phyloP scores from a whole-genome alignment of 2,797 vertebrate genomes.

The Siniperca obscura region DNA sequence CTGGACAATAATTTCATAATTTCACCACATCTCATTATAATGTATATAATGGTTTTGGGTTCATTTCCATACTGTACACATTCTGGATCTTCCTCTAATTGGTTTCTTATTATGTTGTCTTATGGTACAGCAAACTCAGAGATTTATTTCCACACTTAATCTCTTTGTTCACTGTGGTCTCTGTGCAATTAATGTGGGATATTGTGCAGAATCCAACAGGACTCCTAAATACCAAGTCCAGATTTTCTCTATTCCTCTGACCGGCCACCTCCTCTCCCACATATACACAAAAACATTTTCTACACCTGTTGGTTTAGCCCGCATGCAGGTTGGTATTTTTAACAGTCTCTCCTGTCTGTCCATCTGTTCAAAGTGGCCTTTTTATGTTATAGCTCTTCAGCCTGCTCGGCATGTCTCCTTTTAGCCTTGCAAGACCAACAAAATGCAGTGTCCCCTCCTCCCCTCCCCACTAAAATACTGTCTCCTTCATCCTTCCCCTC shows the following conservation, averaged over 20 bases:
- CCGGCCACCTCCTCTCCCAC: neutral
- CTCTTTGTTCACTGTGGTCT: neutral
- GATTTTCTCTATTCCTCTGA: constrained; percentile 12
- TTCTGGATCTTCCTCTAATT: neutral
- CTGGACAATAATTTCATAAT: neutral
- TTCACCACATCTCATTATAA: neutral
- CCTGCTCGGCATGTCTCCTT: constrained; percentile 72
- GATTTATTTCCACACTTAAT: neutral
- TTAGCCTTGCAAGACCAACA: constrained; percentile 67
- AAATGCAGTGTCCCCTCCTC: constrained; percentile 32
- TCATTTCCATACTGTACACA: neutral
- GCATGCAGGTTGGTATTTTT: constrained; percentile 80
- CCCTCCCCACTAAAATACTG: constrained; percentile 37
- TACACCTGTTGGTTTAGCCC: constrained; percentile 79
- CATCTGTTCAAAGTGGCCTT: constrained; percentile 75
- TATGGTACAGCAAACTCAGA: neutral
- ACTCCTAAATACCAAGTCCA: constrained; percentile 12
- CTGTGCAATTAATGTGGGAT: constrained; percentile 17
- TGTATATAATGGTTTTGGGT: neutral
- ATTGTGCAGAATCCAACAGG: neutral
- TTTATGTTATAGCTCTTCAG: constrained; percentile 69
- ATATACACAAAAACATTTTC: constrained; percentile 33
- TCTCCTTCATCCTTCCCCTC: constrained; percentile 19
- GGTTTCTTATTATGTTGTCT: neutral
- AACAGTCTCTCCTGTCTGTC: constrained; percentile 65